A percentile compares a stretch with the other conserved stretches of the same genome.
These are phyloP conservation scores for Idaea dimidiata DNA, from an alignment of 2,888 invertebrate species.

Conservation along the genomic window DNA sequence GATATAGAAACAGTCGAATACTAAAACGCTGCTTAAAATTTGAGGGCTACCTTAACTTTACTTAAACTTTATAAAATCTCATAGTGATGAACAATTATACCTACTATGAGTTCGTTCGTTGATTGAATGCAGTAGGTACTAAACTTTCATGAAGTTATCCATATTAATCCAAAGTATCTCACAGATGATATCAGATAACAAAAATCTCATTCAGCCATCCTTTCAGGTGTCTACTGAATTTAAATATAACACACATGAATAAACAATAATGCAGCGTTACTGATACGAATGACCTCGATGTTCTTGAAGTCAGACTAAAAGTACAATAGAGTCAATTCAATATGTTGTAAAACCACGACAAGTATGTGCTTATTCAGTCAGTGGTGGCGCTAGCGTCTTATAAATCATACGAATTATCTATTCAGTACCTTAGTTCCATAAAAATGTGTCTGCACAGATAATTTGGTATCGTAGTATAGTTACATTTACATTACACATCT, in stretches of 20 bases:
- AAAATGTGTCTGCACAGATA: background rate
- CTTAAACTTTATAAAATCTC: too few relatives aligned
- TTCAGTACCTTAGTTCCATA: background rate
- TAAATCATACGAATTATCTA: background rate
- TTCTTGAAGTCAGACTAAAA: constrained; percentile 9
- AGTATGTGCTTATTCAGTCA: background rate
- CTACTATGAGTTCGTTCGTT: too few relatives aligned
- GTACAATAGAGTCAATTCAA: constrained; percentile 11
- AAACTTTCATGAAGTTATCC: too few relatives aligned
- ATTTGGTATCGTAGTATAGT: background rate
- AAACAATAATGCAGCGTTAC: background rate
- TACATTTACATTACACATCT: constrained; percentile 1
- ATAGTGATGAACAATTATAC: too few relatives aligned
- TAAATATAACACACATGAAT: constrained; percentile 1
- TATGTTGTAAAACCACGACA: background rate
- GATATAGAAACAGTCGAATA: too few relatives aligned
- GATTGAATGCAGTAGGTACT: too few relatives aligned
- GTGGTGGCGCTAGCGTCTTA: background rate
- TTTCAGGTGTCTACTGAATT: background rate
- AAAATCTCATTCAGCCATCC: background rate
- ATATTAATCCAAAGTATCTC: too few relatives aligned
- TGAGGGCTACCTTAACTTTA: too few relatives aligned
- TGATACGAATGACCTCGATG: constrained; percentile 12
- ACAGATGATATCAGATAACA: too few relatives aligned
- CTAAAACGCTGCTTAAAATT: too few relatives aligned